phyloP scores from a whole-genome alignment of 1,140 invertebrate genomes.

The Nasonia longicornis region DNA sequence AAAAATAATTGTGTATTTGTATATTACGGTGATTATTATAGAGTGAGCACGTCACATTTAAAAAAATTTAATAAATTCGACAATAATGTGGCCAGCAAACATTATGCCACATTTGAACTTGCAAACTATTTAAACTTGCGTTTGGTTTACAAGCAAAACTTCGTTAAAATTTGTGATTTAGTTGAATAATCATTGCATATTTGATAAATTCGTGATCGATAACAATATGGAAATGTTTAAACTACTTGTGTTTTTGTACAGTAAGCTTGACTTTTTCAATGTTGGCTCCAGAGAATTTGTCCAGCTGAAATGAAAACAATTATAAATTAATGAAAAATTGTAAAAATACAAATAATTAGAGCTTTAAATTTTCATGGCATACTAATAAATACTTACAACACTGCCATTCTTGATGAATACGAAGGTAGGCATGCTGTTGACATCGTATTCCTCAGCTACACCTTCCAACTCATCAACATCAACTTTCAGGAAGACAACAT shows the following conservation, averaged over 20 bases:
- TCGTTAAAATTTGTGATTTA: slow-evolving; percentile 40
- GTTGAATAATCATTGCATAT: slow-evolving; percentile 41
- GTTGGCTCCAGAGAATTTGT: slow-evolving; percentile 85
- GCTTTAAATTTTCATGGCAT: neutral
- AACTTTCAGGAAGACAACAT: slow-evolving; percentile 79
- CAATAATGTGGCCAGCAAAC: slow-evolving; percentile 31
- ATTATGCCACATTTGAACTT: slow-evolving; percentile 14
- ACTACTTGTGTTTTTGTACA: slow-evolving; percentile 17
- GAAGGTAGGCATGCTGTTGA: slow-evolving; percentile 94
- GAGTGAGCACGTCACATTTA: slow-evolving; percentile 17
- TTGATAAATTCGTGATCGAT: slow-evolving; percentile 8
- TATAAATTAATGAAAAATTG: neutral
- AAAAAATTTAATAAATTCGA: slow-evolving; percentile 41
- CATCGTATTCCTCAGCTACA: slow-evolving; percentile 82
- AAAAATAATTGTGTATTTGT: slow-evolving; percentile 20
- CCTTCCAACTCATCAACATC: slow-evolving; percentile 93
- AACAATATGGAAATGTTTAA: slow-evolving; percentile 21
- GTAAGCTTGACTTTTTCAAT: slow-evolving; percentile 76
- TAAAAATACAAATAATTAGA: neutral
- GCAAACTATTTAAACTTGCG: slow-evolving; percentile 32
- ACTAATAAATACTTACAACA: slow-evolving; percentile 69
- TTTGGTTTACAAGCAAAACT: slow-evolving; percentile 29
- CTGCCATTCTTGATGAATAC: slow-evolving; percentile 85
- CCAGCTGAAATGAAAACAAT: slow-evolving; percentile 66
- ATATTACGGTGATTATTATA: slow-evolving; percentile 16